Base-by-base conservation (phyloP, 2,888 invertebrate species). In the Ctena decussata region DNA sequence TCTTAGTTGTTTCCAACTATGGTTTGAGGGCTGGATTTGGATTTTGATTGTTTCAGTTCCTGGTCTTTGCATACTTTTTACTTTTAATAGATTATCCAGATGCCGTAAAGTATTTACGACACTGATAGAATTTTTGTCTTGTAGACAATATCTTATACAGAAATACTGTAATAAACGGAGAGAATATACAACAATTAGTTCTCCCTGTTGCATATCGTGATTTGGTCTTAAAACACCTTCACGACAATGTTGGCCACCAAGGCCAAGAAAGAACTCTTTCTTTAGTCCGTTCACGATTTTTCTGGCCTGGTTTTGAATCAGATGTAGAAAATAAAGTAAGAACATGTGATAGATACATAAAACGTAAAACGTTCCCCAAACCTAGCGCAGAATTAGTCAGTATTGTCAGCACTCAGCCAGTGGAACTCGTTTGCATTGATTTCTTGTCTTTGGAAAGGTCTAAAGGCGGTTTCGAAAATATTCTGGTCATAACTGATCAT, bases 341-440 rank as follows among this genome's bases (percentile, higher is more conserved):
- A 6, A 24, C n/a, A 0, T 57, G 60, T 76, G 76, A 49, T 21
- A 49, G 76, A n/a, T 76, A 65, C 24, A 53, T 76, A 37, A n/a
- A 44, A 27, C 0, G 76, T 21, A 76, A 76, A 37, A 39, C 60
- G 21, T 8, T 3, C 5, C n/a, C 39, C 21, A 32, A 30, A 18
- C 21, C 30, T 3, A 75, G 53, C 6, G 76, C 41, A 35, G 60
- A 35, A 41, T 24, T 77, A 11, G 77, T 60, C 12, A 27, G 21
- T 41, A 69, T 77, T 30, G 15, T 37, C 3, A 41, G n/a, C 6
- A 8, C 77, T n/a, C 35, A 41, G 12, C 44, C 69, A n/a, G 21
- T 77, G 69, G 77, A 69, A 27, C 32, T 77, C 8, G 77, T 77
- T 15, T 77, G 77, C 44, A 65, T 69, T 27, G 77, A 65, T 41